These are phyloP conservation scores for Oligia latruncula DNA, from an alignment of 2,888 invertebrate species.

Conservation along the genomic window DNA sequence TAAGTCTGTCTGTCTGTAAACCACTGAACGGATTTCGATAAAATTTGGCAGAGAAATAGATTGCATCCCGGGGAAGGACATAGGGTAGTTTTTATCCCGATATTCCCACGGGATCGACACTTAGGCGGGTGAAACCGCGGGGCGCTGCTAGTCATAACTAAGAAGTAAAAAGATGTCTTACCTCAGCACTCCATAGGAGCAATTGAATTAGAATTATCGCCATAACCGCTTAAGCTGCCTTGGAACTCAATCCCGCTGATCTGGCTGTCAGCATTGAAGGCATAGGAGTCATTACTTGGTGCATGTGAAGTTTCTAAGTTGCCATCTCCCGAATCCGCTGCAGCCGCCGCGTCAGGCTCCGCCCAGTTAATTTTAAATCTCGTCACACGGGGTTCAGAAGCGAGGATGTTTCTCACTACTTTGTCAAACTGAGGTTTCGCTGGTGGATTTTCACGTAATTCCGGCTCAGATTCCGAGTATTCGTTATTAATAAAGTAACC, in stretches of 20 bases:
- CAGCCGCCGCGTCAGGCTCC: constrained; percentile 90
- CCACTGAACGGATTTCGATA: too few relatives aligned
- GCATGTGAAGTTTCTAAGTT: constrained; percentile 81
- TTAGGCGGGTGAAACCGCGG: too few relatives aligned
- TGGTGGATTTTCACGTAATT: constrained; percentile 98
- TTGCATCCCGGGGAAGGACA: too few relatives aligned
- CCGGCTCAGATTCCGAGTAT: constrained; percentile 96
- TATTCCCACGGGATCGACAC: too few relatives aligned
- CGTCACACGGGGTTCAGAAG: constrained; percentile 98
- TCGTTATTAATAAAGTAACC: constrained; percentile 99
- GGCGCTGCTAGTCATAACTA: background rate
- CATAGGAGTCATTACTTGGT: constrained; percentile 85
- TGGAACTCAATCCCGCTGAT: constrained; percentile 85
- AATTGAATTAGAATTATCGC: constrained; percentile 91
- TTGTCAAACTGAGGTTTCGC: constrained; percentile 98
- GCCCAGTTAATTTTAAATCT: constrained; percentile 99
- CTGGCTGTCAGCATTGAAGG: constrained; percentile 86
- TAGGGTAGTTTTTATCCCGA: too few relatives aligned
- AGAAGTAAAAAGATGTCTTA: constrained; percentile 59
- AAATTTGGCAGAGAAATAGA: too few relatives aligned
- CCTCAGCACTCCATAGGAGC: constrained; percentile 91
- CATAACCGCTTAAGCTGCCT: constrained; percentile 87
- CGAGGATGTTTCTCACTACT: constrained; percentile 95
- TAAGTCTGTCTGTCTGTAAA: too few relatives aligned
- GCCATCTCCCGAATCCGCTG: constrained; percentile 80